Evolutionary conservation across 2,888 invertebrate genomes (phyloP).

Genomic region (Poecilobothrus nobilitatus): DNA sequence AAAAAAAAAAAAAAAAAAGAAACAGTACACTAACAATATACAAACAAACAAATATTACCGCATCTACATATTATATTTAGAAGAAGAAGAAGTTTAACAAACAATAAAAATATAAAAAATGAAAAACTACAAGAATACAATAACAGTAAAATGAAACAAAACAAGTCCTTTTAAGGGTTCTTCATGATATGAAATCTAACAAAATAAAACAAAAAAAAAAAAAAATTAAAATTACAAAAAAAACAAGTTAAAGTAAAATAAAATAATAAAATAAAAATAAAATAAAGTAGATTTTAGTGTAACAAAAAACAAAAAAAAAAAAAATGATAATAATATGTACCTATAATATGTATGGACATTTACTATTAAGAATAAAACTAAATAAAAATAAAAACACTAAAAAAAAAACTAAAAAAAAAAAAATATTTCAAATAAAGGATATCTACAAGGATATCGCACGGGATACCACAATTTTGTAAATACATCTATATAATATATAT

Average conservation of each 20-base stretch:
- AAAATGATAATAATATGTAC: slow-evolving; percentile 2
- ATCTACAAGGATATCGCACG: slow-evolving; percentile 1
- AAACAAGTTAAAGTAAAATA: neutral
- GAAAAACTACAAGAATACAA: neutral
- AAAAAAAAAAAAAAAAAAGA: too few species aligned
- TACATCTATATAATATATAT: neutral
- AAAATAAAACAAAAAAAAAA: neutral
- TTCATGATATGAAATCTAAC: neutral
- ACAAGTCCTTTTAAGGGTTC: neutral
- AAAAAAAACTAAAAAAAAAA: neutral
- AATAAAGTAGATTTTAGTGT: slow-evolving; percentile 5
- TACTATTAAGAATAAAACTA: neutral
- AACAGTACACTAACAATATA: too few species aligned
- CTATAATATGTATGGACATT: slow-evolving; percentile 3
- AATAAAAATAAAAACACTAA: neutral
- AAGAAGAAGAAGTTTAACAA: neutral
- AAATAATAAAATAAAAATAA: neutral
- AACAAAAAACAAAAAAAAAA: neutral
- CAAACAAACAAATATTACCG: too few species aligned
- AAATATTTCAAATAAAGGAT: neutral
- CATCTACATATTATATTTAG: too few species aligned
- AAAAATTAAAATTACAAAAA: neutral
- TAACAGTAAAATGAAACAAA: neutral
- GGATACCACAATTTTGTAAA: neutral
- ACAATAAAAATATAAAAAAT: neutral